Conservation (phyloP, 2,113 vertebrate species). For the Tachycineta bicolor region DNA sequence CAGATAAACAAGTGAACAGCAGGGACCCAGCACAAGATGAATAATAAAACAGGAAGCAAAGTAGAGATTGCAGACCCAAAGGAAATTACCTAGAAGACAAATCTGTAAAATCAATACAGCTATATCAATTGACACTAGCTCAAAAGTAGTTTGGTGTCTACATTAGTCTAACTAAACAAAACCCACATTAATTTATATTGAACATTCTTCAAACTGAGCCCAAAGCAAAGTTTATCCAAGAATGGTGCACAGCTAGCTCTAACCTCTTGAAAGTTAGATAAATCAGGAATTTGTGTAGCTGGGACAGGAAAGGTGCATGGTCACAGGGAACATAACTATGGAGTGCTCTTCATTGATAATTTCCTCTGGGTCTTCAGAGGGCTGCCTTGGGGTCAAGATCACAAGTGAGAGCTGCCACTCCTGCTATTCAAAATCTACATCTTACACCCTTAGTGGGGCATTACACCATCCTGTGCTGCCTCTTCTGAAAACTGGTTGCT, state of each 20-base stretch:
- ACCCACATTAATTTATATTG: neutral
- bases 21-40: neutral
- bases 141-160: neutral
- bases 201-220: neutral
- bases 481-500: neutral
- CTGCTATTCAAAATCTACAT: neutral
- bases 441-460: neutral
- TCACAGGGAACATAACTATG: neutral
- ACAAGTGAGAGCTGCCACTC: neutral
- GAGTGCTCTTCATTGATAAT: neutral
- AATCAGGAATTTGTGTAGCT: neutral
- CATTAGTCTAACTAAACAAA: neutral
- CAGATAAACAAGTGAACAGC: neutral
- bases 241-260: neutral
- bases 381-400: neutral
- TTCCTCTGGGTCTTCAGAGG: neutral
- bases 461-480: neutral
- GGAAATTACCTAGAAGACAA: neutral
- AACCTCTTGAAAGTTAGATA: neutral
- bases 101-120: conserved; percentile 14
- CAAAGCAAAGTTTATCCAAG: neutral
- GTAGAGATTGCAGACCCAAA: neutral
- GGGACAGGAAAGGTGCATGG: neutral
- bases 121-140: neutral
- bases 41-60: neutral